Base-by-base conservation (phyloP, 2,113 vertebrate genomes). In the western clawed frog (Xenopus tropicalis) region DNA sequence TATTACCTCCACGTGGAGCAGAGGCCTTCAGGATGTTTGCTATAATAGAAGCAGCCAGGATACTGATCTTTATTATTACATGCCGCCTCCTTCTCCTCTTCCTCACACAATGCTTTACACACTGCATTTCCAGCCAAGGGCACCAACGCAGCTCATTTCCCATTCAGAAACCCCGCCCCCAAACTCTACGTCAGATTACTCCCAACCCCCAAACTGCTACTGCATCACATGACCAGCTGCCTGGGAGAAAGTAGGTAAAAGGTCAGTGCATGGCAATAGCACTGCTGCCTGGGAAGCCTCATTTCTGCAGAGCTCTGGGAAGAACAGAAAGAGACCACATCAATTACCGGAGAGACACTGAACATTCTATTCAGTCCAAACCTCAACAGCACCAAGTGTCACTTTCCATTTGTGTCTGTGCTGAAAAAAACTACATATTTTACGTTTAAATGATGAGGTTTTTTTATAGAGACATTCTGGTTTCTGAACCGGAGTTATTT, bases 181-280 rank as follows among this genome's bases (percentile, higher is more conserved):
- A 48, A 19, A 2, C 17, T 2, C 14, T 20, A 69, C 66, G 66
- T 74, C 23, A 74, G 11, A 3, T 14, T 19, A 37, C 56, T 73
- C 65, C 72, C 72, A 74, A 62, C 72, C 72, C 72, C 72, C 72
- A 74, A 66, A 29, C 43, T 66, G 63, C 20, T 46, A 17, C 10
- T 19, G 37, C 20, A 69, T 22, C 73, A 76, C 66, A 56, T 76
- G 73, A 76, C 66, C 17, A n/a, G 29, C 66, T 62, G 59, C 73
- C 59, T 22, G 42, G 20, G 64, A 37, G 56, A 76, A 76, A 76
- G 66, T 76, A 69, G 73, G 73, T 76, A 76, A 76, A 76, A 76
- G 73, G 73, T 76, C 73, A 68, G 1, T 54, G 71, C 57, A 48
- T 29, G 69, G 58, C 46, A 61, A 42, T 22, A 61, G 66, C 65